phyloP scores from a whole-genome alignment of 2,888 invertebrate species.

The Chymomyza caudatula region DNA sequence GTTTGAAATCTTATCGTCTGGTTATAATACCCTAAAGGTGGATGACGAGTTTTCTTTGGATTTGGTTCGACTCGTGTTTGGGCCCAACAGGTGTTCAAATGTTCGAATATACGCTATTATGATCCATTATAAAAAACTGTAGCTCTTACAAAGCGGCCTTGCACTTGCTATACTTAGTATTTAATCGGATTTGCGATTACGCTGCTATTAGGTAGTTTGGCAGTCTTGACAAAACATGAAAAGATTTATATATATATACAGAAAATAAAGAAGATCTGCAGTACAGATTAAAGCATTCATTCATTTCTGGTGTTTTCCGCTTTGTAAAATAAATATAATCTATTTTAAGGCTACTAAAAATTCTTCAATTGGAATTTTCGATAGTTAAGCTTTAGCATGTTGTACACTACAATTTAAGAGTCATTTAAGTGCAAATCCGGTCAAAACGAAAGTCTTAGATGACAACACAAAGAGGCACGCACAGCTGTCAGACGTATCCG shows the following conservation, averaged over 20 bases:
- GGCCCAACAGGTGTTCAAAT: neutral
- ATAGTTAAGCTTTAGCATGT: neutral
- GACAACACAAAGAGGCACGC: neutral
- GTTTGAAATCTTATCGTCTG: conserved; percentile 33
- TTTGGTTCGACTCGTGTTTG: conserved; percentile 23
- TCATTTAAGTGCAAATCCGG: neutral
- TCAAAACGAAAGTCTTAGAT: neutral
- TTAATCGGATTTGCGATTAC: neutral
- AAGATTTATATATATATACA: neutral
- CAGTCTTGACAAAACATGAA: neutral
- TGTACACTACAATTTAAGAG: neutral
- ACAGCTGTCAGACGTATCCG: neutral
- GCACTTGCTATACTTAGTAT: neutral
- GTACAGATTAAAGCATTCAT: conserved; percentile 17
- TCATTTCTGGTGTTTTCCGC: neutral
- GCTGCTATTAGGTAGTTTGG: neutral
- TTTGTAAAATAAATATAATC: neutral
- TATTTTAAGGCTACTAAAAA: neutral
- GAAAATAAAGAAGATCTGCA: conserved; percentile 5
- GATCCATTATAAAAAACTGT: neutral
- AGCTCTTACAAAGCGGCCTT: neutral
- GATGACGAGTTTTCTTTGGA: conserved; percentile 14
- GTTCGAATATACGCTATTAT: neutral
- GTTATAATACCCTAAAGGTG: conserved; percentile 30
- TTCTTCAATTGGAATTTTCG: neutral